phyloP scores from a whole-genome alignment of 2,888 invertebrate species.

The Seira sanloemensis region DNA sequence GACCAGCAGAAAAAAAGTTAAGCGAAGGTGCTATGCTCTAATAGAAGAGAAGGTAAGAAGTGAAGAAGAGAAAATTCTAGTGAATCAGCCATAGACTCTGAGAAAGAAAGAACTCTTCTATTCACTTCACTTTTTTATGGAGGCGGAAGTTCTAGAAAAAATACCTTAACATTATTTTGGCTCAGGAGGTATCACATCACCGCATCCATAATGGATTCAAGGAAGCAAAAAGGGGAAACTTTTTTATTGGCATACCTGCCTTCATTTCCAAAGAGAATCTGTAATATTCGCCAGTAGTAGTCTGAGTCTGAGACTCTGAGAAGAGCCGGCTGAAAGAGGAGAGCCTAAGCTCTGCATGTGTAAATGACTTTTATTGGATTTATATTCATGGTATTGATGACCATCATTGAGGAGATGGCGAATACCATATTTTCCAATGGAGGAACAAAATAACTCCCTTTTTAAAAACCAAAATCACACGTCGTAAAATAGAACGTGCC shows the following conservation, averaged over 20 bases:
- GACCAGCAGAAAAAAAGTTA: neutral
- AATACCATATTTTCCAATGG: slow-evolving; percentile 58
- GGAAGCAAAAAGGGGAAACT: slow-evolving; percentile 26
- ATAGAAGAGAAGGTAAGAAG: neutral
- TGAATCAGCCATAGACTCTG: neutral
- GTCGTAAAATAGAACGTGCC: slow-evolving; percentile 50
- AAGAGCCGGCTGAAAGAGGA: neutral
- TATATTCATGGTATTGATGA: slow-evolving; percentile 60
- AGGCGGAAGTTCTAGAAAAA: slow-evolving; percentile 1
- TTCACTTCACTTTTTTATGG: neutral
- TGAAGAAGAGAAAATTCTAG: neutral
- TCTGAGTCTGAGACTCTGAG: neutral
- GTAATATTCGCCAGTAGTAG: no score
- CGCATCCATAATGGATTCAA: slow-evolving; percentile 39
- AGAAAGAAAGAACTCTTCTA: neutral
- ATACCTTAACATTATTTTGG: slow-evolving; percentile 35
- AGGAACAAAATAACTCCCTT: slow-evolving; percentile 22
- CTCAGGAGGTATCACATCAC: slow-evolving; percentile 26
- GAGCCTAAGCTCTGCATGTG: no score
- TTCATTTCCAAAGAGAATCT: slow-evolving; percentile 3
- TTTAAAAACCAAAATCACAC: slow-evolving; percentile 54
- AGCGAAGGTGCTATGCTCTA: neutral
- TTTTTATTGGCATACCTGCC: slow-evolving; percentile 51
- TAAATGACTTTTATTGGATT: slow-evolving; percentile 64
- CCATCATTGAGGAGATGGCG: slow-evolving; percentile 47